Evolutionary conservation across 2,888 invertebrate genomes (phyloP).

Genomic region (Apamea epomidion): DNA sequence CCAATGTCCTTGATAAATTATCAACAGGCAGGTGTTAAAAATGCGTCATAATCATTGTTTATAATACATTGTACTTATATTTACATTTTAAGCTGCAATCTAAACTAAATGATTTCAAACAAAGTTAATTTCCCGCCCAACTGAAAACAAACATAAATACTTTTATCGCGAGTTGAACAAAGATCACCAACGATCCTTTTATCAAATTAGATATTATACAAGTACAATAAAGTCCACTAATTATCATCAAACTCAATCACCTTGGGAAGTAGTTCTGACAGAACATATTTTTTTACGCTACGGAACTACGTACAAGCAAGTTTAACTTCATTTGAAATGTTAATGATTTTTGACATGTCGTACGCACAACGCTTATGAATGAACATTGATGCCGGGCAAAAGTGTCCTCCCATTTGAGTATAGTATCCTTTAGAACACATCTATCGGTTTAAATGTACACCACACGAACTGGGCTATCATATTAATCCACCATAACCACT

Average conservation of each 20-base stretch:
- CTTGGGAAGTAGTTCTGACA: constrained; percentile 34
- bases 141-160: constrained; percentile 24
- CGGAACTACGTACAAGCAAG: constrained; percentile 5
- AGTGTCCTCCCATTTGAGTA: constrained; percentile 1
- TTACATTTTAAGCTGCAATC: neutral
- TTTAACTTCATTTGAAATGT: constrained; percentile 42
- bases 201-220: neutral
- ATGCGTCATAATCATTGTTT: neutral
- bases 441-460: neutral
- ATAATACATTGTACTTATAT: neutral
- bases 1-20: neutral
- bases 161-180: constrained; percentile 18
- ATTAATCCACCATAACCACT: constrained; percentile 23
- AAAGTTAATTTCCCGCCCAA: constrained; percentile 41
- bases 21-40: neutral
- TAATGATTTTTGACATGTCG: constrained; percentile 49
- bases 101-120: constrained; percentile 25
- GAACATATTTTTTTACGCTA: constrained; percentile 22
- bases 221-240: neutral
- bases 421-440: neutral
- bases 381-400: constrained; percentile 31
- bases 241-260: constrained; percentile 39
- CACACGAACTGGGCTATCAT: neutral
- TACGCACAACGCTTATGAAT: constrained; percentile 52
- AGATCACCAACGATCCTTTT: constrained; percentile 12